These are phyloP conservation scores for Oligia fasciuncula DNA, from an alignment of 2,888 invertebrate species.

Conservation along the genomic window DNA sequence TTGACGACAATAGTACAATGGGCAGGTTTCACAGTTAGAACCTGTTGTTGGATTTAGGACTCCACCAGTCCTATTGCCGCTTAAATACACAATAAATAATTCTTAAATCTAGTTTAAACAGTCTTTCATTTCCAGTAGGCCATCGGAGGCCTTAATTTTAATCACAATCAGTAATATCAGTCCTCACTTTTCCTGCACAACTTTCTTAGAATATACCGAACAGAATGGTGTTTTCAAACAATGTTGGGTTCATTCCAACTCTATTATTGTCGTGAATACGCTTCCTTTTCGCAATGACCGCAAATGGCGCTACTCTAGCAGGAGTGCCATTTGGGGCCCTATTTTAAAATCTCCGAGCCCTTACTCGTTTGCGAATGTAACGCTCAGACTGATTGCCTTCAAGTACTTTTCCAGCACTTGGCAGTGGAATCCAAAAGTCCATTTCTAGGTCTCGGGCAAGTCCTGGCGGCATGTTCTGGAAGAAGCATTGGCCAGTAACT, in stretches of 20 bases:
- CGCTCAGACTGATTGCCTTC: neutral
- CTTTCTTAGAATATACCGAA: constrained; percentile 3
- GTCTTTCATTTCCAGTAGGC: constrained; percentile 49
- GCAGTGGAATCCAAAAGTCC: constrained; percentile 45
- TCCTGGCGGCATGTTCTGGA: constrained; percentile 34
- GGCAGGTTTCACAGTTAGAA: neutral
- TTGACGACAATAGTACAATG: neutral
- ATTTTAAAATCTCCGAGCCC: constrained; percentile 35
- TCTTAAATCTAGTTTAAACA: constrained; percentile 25
- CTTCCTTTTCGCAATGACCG: constrained; percentile 2
- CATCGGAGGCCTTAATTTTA: constrained; percentile 30
- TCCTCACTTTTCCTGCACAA: constrained; percentile 13
- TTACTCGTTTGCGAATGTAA: constrained; percentile 15
- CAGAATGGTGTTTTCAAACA: constrained; percentile 12
- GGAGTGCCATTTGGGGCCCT: constrained; percentile 12
- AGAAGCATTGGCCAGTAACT: neutral
- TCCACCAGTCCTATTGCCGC: constrained; percentile 11
- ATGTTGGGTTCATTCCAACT: constrained; percentile 6
- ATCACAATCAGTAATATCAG: constrained; percentile 41
- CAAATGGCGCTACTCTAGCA: constrained; percentile 10
- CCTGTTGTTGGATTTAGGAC: neutral
- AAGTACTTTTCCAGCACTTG: constrained; percentile 28
- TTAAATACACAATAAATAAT: constrained; percentile 21
- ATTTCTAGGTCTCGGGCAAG: constrained; percentile 10
- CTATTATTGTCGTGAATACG: constrained; percentile 32